Base-by-base conservation (phyloP, 2,888 invertebrate species). In the Pseudeuparius sepicola region DNA sequence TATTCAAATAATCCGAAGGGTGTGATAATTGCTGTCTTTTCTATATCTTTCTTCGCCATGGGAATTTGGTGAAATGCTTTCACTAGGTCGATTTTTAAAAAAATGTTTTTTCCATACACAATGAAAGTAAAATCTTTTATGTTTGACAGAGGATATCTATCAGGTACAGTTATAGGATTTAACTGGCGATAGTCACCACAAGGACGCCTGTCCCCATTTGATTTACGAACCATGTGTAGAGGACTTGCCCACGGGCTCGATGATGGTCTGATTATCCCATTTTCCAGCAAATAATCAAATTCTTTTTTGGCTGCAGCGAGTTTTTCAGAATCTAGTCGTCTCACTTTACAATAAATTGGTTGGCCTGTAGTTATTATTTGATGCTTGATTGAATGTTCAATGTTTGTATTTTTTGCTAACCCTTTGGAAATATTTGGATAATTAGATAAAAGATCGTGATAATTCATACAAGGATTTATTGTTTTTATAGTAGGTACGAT, bases 1-100 rank as follows among this genome's bases (percentile, higher is more conserved):
- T 55, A 59, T 35, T 63, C 46, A 32, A 44, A 51, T 15, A 48
- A 28, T 1, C 47, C 50, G 24, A 53, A 52, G 4, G 49, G 43
- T 12, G 45, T 50, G 2, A 33, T 45, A 3, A 47, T 44, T 3
- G 51, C 49, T 1, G 51, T 50, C 37, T 51, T 48, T 3, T 25
- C 43, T 3, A 62, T 50, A 6, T 41, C 44, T 2, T 30, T 24
- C n/a, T 15, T 11, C 4, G 28, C 24, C 2, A 42, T 24, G 9
- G 42, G 39, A 33, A 56, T 50, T 13, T 49, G 50, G 2, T 53
- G 31, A 5, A 40, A 41, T 4, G 45, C 35, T 6, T 44, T 31
- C 4, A 51, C 41, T 14, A 42, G 18, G 29, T 39, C 37, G 6
- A 36, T 20, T 6, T 36, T 51, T 1, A 48, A 46, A 31, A 54